Evolutionary conservation across 1,140 invertebrate genomes (phyloP).

Genomic region (Caenorhabditis inopinata): DNA sequence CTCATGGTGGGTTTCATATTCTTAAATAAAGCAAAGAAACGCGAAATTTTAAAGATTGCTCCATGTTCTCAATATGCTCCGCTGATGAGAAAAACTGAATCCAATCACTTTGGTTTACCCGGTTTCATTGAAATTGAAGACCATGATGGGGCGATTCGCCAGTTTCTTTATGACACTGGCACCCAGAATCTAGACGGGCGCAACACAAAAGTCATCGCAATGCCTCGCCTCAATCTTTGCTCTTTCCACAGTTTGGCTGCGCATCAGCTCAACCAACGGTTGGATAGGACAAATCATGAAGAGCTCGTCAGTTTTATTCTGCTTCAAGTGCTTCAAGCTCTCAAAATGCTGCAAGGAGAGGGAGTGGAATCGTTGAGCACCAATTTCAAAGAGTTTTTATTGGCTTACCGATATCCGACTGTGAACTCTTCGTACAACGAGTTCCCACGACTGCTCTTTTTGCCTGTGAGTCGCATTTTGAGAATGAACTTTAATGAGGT

Average conservation of each 20-base stretch:
- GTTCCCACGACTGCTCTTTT: conserved; percentile 74
- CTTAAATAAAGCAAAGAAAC: not conserved
- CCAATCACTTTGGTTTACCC: conserved; percentile 41
- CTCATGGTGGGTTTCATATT: conserved; percentile 25
- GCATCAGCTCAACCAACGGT: conserved; percentile 51
- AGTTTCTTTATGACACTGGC: conserved; percentile 49
- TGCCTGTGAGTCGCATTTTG: conserved; percentile 67
- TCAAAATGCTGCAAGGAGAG: conserved; percentile 80
- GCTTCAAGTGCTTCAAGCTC: conserved; percentile 77
- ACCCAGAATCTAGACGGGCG: conserved; percentile 41
- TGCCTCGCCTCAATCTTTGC: conserved; percentile 55
- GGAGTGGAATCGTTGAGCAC: conserved; percentile 78
- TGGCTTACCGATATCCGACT: conserved; percentile 71
- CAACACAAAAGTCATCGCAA: conserved; percentile 46
- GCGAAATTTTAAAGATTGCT: conserved; percentile 33
- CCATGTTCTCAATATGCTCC: conserved; percentile 52
- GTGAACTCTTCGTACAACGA: conserved; percentile 61
- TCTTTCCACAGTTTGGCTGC: conserved; percentile 55
- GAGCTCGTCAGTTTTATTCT: conserved; percentile 74
- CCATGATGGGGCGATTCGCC: conserved; percentile 35
- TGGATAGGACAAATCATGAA: conserved; percentile 49
- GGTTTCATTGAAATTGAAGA: conserved; percentile 52
- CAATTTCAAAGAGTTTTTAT: conserved; percentile 72
- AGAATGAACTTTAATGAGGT: not conserved
- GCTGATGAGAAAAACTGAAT: conserved; percentile 47